Evolutionary conservation across 1,140 invertebrate genomes (phyloP), one percentile per base, ranked within the genome.

Genomic region (Bombus huntii): DNA sequence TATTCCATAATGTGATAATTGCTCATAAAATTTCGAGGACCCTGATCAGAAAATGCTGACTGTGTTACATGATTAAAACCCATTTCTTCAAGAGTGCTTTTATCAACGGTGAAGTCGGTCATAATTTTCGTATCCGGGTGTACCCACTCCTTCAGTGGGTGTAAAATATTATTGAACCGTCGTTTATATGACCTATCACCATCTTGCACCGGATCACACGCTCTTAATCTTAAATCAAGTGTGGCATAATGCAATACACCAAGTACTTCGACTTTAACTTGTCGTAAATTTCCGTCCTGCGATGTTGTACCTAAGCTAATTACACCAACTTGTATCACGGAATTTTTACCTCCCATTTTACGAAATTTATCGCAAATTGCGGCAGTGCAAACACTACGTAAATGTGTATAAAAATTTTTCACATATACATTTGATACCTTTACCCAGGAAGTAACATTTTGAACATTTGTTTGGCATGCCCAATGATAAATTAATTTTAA

Each of bases 401-500:
- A 93, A 96, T 97, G 97, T 0, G 97, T 97, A 87, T 97, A 98
- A 85, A 98, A 96, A 25, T 97, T 97, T 92, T 97, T 97, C 0
- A 98, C 96, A 90, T 97, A 97, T 15, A 97, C 93, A 90, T 97
- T 97, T 73, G 97, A 96, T 1, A 97, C 97, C 95, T 98, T 98
- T 0, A 98, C 97, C 98, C 98, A 98, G 71, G 98, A 97, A 0
- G 98, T 96, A 22, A 98, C 97, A 92, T 98, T 98, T 90, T 97
- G 97, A 22, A 98, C 97, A 81, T 97, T 97, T 1, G 98, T 98
- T 91, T 98, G 98, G 92, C 98, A 98, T 0, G 97, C 96, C 98
- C 98, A 98, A 93, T 98, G 98, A 93, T 98, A 98, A 44, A 98
- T 97, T 0, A 98, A 95, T 92, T 98, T 98, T 0, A 98, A 92